Percentiles rank a stretch among this genome's conserved stretches.
Conservation (phyloP, 2,888 invertebrate species). For the Nysson spinosus region DNA sequence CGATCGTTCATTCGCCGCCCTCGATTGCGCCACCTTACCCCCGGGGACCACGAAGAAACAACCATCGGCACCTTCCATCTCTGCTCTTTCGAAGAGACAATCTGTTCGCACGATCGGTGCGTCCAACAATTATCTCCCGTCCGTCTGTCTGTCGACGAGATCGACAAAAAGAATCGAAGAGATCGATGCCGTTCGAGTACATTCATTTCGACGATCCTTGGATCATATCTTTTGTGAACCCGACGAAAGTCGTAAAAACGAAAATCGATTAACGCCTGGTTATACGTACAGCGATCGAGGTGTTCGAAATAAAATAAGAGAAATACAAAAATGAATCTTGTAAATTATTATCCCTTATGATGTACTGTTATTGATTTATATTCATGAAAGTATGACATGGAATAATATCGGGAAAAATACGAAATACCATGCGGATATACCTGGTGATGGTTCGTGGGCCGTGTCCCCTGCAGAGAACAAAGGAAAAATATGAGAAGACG, state of each 20-base stretch:
- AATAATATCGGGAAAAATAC: background rate
- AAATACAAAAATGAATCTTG: too few species aligned
- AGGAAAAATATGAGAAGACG: conserved; percentile 24
- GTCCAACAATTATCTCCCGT: conserved; percentile 58
- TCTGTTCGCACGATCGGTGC: conserved; percentile 66
- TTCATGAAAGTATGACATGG: conserved; percentile 2
- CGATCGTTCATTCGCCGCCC: conserved; percentile 32
- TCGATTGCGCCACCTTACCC: conserved; percentile 54
- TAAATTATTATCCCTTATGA: too few species aligned
- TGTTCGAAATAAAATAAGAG: too few species aligned
- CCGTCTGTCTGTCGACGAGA: conserved; percentile 50
- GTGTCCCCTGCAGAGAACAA: background rate
- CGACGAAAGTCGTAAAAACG: too few species aligned
- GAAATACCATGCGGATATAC: conserved; percentile 7
- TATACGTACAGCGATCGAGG: too few species aligned
- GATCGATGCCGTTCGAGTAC: conserved; percentile 38
- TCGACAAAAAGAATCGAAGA: conserved; percentile 40
- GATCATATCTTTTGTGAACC: conserved; percentile 35
- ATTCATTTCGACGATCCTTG: conserved; percentile 40
- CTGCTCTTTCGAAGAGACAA: conserved; percentile 33
- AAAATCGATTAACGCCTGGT: too few species aligned
- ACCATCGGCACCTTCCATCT: conserved; percentile 55
- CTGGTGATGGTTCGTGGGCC: conserved; percentile 6
- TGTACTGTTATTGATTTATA: background rate
- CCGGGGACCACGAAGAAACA: conserved; percentile 50